phyloP scores from a whole-genome alignment of 2,113 vertebrate species.

The Cephalopterus ornatus region DNA sequence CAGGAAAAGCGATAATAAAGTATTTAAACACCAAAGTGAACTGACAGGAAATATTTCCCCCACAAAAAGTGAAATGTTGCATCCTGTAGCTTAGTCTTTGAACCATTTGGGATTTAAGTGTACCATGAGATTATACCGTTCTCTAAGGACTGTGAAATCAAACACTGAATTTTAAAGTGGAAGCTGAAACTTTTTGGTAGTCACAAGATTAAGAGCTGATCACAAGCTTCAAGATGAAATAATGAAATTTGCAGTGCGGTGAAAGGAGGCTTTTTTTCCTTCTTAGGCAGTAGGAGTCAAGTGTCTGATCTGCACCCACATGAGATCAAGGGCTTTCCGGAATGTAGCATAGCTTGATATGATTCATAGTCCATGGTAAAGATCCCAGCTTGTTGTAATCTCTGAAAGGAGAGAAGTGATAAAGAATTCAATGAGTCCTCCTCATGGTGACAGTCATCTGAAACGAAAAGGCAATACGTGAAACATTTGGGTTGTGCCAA shows the following conservation, averaged over 20 bases:
- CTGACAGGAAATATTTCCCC: background rate
- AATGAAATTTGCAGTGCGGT: background rate
- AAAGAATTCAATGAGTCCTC: background rate
- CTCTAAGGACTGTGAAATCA: background rate
- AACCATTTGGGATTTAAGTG: background rate
- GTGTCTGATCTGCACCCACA: background rate
- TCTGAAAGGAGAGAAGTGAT: background rate
- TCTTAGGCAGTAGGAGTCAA: background rate
- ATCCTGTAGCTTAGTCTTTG: background rate
- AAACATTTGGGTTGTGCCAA: background rate
- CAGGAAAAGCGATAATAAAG: background rate
- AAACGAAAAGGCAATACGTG: background rate
- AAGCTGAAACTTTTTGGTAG: background rate
- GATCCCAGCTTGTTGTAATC: background rate
- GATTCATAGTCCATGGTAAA: background rate
- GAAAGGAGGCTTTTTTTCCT: background rate
- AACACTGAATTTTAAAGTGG: background rate
- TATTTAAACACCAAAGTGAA: background rate
- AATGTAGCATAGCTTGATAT: background rate
- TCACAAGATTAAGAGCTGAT: background rate
- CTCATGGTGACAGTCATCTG: background rate
- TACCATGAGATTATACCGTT: no score
- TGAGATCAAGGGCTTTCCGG: slow-evolving; percentile 5
- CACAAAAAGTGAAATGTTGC: background rate
- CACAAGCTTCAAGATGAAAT: background rate